These are phyloP conservation scores for Saguinus imperator DNA, from an alignment of 2,113 vertebrate species.

Conservation along the genomic window DNA sequence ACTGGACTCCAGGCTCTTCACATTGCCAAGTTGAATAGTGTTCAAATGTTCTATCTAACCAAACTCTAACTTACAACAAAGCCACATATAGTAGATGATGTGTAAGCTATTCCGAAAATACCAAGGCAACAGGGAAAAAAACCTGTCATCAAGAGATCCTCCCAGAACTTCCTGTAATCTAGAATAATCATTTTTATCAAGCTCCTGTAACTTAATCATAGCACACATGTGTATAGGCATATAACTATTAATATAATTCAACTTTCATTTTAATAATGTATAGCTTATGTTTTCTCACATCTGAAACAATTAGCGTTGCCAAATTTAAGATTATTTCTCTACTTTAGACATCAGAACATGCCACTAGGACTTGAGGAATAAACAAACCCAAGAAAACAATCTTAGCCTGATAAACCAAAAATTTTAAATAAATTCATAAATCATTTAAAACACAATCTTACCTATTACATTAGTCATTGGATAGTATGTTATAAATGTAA, in stretches of 20 bases:
- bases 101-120: slow-evolving; percentile 67
- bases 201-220: neutral
- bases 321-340: slow-evolving; percentile 11
- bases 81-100: slow-evolving; percentile 34
- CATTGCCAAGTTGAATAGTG: slow-evolving; percentile 73
- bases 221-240: neutral
- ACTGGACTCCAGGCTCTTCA: slow-evolving; percentile 66
- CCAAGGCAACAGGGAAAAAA: slow-evolving; percentile 19
- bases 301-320: neutral
- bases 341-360: neutral
- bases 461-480: slow-evolving; percentile 5
- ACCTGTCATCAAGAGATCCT: neutral
- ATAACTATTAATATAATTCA: slow-evolving; percentile 8
- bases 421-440: neutral
- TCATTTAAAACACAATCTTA: neutral
- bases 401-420: slow-evolving; percentile 3
- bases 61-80: slow-evolving; percentile 64
- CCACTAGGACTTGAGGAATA: neutral
- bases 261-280: slow-evolving; percentile 44
- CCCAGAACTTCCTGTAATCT: slow-evolving; percentile 14
- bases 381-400: neutral
- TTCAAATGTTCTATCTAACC: slow-evolving; percentile 74
- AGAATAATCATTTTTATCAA: slow-evolving; percentile 9
- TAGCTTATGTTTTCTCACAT: slow-evolving; percentile 33
- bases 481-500: neutral